Base-by-base conservation (phyloP, 2,888 invertebrate species). In the Folsomia candida region DNA sequence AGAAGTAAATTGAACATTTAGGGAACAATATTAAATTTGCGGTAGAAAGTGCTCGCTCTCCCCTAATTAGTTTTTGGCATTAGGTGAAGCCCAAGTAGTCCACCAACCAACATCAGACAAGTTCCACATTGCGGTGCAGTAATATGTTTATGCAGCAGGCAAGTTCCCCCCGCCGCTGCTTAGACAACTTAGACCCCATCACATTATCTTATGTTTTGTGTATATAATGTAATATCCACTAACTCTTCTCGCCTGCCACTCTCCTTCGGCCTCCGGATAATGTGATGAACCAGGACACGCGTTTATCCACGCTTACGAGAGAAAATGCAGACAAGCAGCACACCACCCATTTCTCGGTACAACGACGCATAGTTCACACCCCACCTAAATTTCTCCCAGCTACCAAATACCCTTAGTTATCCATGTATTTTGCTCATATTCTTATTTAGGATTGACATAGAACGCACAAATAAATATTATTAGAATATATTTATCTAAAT, bases 11-110 rank as follows among this genome's bases (percentile, higher is more conserved):
- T 71, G 71, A 71, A 71, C 71, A 71, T 71, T 71, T 71, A 71
- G 71, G 68, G 64, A 71, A 71, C 71, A 71, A 71, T 71, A 71
- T 71, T 71, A 71, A 71, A 71, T 71, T 71, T 71, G 71, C 65
- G 71, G 71, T 71, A 64, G 71, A 71, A 71, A 71, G 71, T 71
- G 71, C 71, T 71, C 71, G 37, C 37, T 71, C 71, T 59, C 68
- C 67, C 70, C 71, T 71, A 71, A 71, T 71, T 71, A 71, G 71
- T 71, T 71, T 71, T 71, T 67, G 71, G 68, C 68, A 71, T 71
- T 71, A 71, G 71, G 68, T 71, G 71, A 71, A 71, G 63, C 68
- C n/a, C 27, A 22, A 37, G 37, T 37, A 37, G 37, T 37, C n/a
- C n/a, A 37, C 6, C 37, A 37, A 37, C 37, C 37, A 37, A 4